Conservation (phyloP, 1,140 invertebrate genomes). For the Mizuhopecten yessoensis region DNA sequence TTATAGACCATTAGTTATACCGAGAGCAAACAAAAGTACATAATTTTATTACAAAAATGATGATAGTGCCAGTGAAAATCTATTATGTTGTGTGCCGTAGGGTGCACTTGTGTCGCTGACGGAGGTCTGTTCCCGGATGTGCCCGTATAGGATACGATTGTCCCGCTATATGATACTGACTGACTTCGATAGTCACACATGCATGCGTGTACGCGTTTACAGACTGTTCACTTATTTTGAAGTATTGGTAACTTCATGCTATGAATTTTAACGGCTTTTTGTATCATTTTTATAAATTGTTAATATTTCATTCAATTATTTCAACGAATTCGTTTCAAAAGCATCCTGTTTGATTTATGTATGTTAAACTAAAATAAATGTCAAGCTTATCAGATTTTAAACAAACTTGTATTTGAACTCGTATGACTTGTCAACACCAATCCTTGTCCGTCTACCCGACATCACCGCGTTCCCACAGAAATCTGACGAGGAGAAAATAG, state of each 20-base stretch:
- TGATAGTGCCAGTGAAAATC: neutral
- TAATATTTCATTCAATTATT: no score
- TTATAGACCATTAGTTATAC: neutral
- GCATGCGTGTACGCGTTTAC: neutral
- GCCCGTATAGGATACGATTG: neutral
- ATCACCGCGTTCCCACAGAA: neutral
- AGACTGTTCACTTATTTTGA: no score
- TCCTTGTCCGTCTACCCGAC: neutral
- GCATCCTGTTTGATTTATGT: no score
- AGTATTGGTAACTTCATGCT: no score
- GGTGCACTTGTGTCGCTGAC: neutral
- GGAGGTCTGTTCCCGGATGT: constrained; percentile 13
- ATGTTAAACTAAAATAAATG: neutral
- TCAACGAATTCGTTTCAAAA: no score
- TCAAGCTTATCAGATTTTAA: neutral
- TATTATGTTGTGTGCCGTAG: neutral
- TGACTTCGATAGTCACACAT: no score
- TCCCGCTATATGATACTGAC: no score
- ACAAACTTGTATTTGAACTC: neutral
- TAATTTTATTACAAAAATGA: neutral
- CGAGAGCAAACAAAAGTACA: neutral
- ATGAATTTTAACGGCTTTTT: no score
- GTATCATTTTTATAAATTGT: no score
- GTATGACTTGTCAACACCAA: neutral
- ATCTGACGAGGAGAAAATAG: neutral